These are phyloP conservation scores for Urocynchramus pylzowi DNA, from an alignment of 2,113 vertebrate species.

Conservation along the genomic window DNA sequence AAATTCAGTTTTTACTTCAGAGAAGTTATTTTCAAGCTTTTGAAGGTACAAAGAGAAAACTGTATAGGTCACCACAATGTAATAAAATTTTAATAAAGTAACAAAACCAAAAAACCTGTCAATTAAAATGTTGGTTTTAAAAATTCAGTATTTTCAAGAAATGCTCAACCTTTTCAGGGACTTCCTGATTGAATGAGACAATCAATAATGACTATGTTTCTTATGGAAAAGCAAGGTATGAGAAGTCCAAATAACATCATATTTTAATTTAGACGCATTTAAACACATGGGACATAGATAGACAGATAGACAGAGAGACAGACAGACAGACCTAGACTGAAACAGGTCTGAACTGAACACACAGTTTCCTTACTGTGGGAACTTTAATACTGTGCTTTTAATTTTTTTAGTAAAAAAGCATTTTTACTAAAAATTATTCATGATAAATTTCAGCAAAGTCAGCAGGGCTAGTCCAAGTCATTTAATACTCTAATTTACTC, in stretches of 20 bases:
- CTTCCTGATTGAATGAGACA: neutral
- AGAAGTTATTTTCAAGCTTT: neutral
- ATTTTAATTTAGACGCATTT: neutral
- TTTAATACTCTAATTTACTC: neutral
- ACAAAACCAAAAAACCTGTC: rapidly evolving
- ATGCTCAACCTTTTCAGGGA: neutral
- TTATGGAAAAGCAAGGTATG: neutral
- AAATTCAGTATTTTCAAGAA: neutral
- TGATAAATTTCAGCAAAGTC: neutral
- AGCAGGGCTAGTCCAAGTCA: neutral
- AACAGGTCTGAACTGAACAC: neutral
- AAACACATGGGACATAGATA: neutral
- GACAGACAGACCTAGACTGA: rapidly evolving
- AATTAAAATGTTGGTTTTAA: neutral
- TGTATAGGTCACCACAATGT: neutral
- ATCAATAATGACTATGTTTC: neutral
- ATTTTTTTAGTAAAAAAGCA: neutral
- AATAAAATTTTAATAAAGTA: neutral
- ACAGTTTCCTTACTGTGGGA: neutral
- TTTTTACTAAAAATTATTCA: no score
- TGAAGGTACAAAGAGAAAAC: neutral
- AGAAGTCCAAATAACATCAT: neutral
- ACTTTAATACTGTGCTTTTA: neutral
- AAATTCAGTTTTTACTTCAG: neutral
- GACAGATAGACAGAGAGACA: neutral